Base-by-base conservation (phyloP, 2,888 invertebrate species). In the Parascotia fuliginaria region DNA sequence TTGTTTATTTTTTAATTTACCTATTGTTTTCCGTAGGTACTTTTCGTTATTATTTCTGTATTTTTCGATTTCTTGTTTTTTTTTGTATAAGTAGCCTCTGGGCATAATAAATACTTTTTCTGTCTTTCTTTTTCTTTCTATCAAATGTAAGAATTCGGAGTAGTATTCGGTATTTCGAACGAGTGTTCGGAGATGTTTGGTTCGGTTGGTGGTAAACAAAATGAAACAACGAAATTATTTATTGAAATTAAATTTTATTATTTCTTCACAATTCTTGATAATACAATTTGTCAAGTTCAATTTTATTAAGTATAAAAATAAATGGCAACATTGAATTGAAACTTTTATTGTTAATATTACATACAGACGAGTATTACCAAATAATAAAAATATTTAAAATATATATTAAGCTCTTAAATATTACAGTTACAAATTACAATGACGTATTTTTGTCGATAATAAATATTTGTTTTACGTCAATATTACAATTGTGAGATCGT, bases 401-500 rank as follows among this genome's bases (percentile, higher is more conserved):
- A n/a, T 50, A 19, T 15, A 31, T 47, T 36, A 41, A 50, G 53
- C 55, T 60, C 40, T 42, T 61, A 53, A 57, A 55, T 58, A 55
- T 54, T 38, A 56, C n/a, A n/a, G n/a, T n/a, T 60, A 68, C 40
- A 58, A 43, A 60, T 58, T 50, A 52, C 48, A 39, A 60, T 60
- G 65, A 69, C 65, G 68, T 58, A 52, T 37, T 46, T 49, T 57
- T 60, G 51, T 49, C 44, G 57, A 46, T 58, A 77, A 79, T 75
- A 79, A 73, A 65, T 70, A 70, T 64, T 62, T 15, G 53, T 29
- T 11, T 59, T 60, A 74, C 72, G 74, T 79, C 77, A 74, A 65
- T 4, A 46, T 64, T 55, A 43, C 66, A 81, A 89, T 86, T 87
- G 84, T 86, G 92, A 84, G 78, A 87, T 73, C 87, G 90, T 91